A percentile compares a stretch with the other conserved stretches of the same genome.
phyloP scores from a whole-genome alignment of 1,140 invertebrate species.

The Drosophila azteca region DNA sequence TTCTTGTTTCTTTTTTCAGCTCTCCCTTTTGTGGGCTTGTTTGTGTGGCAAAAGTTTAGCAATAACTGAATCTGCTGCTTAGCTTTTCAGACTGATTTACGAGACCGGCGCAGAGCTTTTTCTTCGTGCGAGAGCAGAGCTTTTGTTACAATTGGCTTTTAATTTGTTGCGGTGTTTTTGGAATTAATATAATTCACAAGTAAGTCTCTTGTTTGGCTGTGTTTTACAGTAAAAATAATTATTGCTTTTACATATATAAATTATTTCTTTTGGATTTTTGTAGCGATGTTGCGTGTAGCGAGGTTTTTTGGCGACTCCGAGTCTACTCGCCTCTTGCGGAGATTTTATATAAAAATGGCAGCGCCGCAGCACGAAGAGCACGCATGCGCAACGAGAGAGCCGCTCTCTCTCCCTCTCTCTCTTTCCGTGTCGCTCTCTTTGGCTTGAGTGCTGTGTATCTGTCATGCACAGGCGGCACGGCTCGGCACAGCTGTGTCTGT shows the following conservation, averaged over 20 bases:
- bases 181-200: slow-evolving; percentile 71
- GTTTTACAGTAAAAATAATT: slow-evolving; percentile 40
- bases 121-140: slow-evolving; percentile 22
- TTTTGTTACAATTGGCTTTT: slow-evolving; percentile 33
- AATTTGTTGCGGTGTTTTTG: slow-evolving; percentile 29
- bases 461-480: not conserved
- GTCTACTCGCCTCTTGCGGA: slow-evolving; percentile 69
- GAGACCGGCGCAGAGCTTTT: slow-evolving; percentile 80
- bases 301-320: slow-evolving; percentile 78
- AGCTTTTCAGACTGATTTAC: slow-evolving; percentile 65
- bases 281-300: slow-evolving; percentile 54
- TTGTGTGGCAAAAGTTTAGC: slow-evolving; percentile 77
- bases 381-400: slow-evolving; percentile 15
- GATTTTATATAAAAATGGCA: slow-evolving; percentile 74
- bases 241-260: slow-evolving; percentile 13
- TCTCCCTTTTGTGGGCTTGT: slow-evolving; percentile 36
- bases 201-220: slow-evolving; percentile 55
- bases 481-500: slow-evolving; percentile 11
- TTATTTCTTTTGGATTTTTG: slow-evolving; percentile 24
- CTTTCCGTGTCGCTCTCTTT: slow-evolving; percentile 18
- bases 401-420: not conserved
- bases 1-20: slow-evolving; percentile 22
- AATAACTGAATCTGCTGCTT: slow-evolving; percentile 70
- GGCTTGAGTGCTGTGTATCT: slow-evolving; percentile 6
- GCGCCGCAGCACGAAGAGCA: slow-evolving; percentile 27